Base-by-base conservation (phyloP, 2,888 invertebrate genomes). In the Polia nebulosa region DNA sequence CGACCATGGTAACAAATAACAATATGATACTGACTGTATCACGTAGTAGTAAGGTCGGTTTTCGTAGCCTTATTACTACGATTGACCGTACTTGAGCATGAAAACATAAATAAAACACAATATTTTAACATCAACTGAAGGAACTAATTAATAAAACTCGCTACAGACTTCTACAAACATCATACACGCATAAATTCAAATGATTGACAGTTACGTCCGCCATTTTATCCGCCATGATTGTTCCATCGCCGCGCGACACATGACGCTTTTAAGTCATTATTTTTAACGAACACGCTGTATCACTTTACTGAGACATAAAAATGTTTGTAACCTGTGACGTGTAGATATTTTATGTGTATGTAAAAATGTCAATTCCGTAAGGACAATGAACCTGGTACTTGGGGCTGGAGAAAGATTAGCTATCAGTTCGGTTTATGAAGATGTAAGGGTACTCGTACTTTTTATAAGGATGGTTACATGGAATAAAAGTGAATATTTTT, bases 191-290 rank as follows among this genome's bases (percentile, higher is more conserved):
- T 76, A 51, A 65, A 78, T 64, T 57, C 52, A 78, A 81, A 79
- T 66, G 59, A 79, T 78, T 81, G 58, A 76, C 59, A 68, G 60
- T 65, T 45, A 66, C 20, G 41, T 47, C 62, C 44, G 69, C 74
- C 69, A 81, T 79, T 67, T 79, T 67, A 52, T 61, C 60, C 45
- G 59, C 69, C 76, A 72, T 76, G 62, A 67, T 79, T 72, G 80
- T 80, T 67, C 32, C 77, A 75, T 63, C 56, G 44, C n/a, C 58
- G 51, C 49, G 57, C 47, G 72, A 78, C 66, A 82, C 66, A 81
- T 52, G 76, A 81, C 62, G 63, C 79, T 78, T 81, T 81, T 65
- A 81, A 76, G 70, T 75, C 84, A 83, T 83, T 84, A 84, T 84
- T 84, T 83, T 78, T 84, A 84, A 84, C 84, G 84, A 83, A 80